These are phyloP conservation scores for Rotaria macrura DNA, from an alignment of 2,888 invertebrate genomes.

Conservation along the genomic window DNA sequence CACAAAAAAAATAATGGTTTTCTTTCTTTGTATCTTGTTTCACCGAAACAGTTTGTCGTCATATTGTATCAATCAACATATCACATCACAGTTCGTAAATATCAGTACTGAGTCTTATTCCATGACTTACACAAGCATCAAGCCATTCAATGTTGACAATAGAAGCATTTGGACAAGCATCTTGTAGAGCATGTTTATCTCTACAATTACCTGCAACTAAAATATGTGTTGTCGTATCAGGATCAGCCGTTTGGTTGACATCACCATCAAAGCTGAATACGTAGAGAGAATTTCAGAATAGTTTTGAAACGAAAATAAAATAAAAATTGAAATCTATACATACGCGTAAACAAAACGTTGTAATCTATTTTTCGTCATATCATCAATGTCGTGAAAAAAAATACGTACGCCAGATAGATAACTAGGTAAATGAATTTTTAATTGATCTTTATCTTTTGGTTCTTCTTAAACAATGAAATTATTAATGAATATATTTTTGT, in stretches of 20 bases:
- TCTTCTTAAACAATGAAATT: background rate
- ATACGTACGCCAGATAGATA: constrained; percentile 39
- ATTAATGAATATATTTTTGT: background rate
- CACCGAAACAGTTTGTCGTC: too few relatives aligned
- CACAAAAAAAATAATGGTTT: too few relatives aligned
- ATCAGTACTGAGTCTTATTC: background rate
- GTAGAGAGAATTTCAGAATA: background rate
- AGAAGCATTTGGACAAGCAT: background rate
- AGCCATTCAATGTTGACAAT: background rate
- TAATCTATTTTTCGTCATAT: constrained; percentile 38
- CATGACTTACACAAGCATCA: background rate
- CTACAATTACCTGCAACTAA: background rate
- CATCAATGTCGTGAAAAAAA: constrained; percentile 39
- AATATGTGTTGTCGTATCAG: background rate
- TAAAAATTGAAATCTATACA: constrained; percentile 39
- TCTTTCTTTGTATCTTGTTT: too few relatives aligned
- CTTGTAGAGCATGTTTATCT: background rate
- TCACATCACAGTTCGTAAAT: background rate
- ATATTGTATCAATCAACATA: background rate
- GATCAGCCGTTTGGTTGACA: background rate
- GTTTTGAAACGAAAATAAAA: constrained; percentile 18
- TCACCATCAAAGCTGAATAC: constrained; percentile 2
- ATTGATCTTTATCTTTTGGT: background rate
- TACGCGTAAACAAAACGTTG: constrained; percentile 44
- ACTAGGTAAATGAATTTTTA: constrained; percentile 35